Percentiles rank a stretch among this genome's conserved stretches.
Conservation (phyloP, 2,113 vertebrate genomes). For the Oncorhynchus gorbuscha region DNA sequence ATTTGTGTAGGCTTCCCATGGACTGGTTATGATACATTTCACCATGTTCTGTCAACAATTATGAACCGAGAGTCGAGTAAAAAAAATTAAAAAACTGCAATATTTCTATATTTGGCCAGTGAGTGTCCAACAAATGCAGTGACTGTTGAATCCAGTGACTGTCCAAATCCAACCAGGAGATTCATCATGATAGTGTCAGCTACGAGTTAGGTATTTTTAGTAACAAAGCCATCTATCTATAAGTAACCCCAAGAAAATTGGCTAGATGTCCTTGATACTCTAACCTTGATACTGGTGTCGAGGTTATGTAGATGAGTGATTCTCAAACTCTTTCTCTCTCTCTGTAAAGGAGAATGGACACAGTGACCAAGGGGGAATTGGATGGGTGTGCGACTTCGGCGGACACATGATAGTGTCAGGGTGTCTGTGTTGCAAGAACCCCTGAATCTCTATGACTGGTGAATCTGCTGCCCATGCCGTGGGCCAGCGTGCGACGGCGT, state of each 20-base stretch:
- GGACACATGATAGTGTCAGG: slow-evolving; percentile 9
- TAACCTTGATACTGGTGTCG: not conserved
- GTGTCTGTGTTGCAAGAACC: slow-evolving; percentile 42
- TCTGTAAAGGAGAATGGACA: slow-evolving; percentile 5
- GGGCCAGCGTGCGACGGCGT: slow-evolving; percentile 43
- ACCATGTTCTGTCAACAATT: not conserved
- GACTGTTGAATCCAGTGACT: not conserved
- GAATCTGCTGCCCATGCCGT: slow-evolving; percentile 15
- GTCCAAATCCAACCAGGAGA: not conserved
- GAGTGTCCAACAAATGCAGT: not conserved
- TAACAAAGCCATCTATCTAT: not conserved
- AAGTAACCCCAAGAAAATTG: not conserved
- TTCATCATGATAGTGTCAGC: no score
- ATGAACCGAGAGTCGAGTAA: not conserved
- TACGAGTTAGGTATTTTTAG: not conserved
- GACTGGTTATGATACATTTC: slow-evolving; percentile 3
- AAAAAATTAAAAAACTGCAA: not conserved
- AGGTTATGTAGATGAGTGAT: not conserved
- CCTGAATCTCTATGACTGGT: slow-evolving; percentile 20
- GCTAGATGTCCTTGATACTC: not conserved
- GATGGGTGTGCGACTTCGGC: not conserved
- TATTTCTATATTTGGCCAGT: not conserved
- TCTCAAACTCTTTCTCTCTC: slow-evolving; percentile 8
- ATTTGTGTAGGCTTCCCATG: slow-evolving; percentile 7
- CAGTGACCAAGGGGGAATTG: not conserved